A percentile compares a stretch with the other conserved stretches of the same genome.
These are phyloP conservation scores for Ceratina calcarata DNA, from an alignment of 1,140 invertebrate species.

Conservation along the genomic window DNA sequence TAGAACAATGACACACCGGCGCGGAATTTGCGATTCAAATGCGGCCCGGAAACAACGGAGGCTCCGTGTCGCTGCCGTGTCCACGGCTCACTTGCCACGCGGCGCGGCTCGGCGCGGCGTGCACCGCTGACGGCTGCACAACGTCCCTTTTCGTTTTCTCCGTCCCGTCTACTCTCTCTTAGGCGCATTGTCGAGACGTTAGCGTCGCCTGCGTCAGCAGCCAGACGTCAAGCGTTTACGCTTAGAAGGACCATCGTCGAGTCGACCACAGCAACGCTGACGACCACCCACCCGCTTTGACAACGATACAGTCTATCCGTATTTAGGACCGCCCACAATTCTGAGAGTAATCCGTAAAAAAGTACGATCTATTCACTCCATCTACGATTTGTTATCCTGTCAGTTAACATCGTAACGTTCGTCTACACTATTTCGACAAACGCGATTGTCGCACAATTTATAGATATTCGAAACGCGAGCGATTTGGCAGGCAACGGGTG, in stretches of 20 bases:
- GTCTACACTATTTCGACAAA: no score
- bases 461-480: conserved; percentile 11
- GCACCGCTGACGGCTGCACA: conserved; percentile 56
- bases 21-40: conserved; percentile 66
- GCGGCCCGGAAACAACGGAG: conserved; percentile 13
- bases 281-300: conserved; percentile 33
- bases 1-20: conserved; percentile 52
- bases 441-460: no score
- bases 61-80: conserved; percentile 52
- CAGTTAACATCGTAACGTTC: no score
- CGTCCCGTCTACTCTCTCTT: not conserved
- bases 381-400: no score
- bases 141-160: conserved; percentile 29
- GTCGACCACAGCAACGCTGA: conserved; percentile 21
- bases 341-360: not conserved
- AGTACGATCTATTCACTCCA: conserved; percentile 19
- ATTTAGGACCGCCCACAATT: no score
- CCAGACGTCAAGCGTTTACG: conserved; percentile 52
- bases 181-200: conserved; percentile 38
- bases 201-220: conserved; percentile 48
- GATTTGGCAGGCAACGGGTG: not conserved
- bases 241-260: conserved; percentile 16
- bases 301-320: conserved; percentile 23
- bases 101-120: not conserved
- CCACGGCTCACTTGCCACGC: conserved; percentile 48